Evolutionary conservation across 2,888 invertebrate species (phyloP).

Genomic region (Apantesis nais): DNA sequence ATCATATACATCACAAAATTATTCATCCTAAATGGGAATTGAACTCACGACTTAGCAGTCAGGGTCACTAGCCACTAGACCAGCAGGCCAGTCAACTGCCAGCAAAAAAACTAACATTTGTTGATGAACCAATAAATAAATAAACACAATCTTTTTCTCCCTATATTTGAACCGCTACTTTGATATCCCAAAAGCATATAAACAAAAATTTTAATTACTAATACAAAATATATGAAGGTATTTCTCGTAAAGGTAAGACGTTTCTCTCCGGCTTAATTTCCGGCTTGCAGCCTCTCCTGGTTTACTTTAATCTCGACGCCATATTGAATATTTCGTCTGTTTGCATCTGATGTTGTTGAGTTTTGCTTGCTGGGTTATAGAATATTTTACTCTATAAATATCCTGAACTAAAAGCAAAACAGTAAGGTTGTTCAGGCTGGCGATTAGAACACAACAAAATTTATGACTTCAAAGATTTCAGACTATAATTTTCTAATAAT

Average conservation of each 20-base stretch:
- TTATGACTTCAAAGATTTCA: no score
- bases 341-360: slow-evolving; percentile 24
- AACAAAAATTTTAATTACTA: slow-evolving; percentile 40
- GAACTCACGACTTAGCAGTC: no score
- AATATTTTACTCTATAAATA: not conserved
- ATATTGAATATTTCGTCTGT: slow-evolving; percentile 42
- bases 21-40: no score
- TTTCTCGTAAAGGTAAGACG: slow-evolving; percentile 32
- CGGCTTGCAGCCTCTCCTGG: slow-evolving; percentile 30
- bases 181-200: slow-evolving; percentile 12
- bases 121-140: no score
- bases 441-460: no score
- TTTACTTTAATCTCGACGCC: slow-evolving; percentile 40
- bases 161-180: not conserved
- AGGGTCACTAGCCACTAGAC: no score
- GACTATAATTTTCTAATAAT: no score
- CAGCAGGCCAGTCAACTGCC: no score
- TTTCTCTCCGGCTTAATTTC: slow-evolving; percentile 37
- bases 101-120: no score
- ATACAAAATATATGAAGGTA: slow-evolving; percentile 34
- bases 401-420: not conserved
- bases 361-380: not conserved
- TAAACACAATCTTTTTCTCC: not conserved
- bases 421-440: not conserved
- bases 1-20: no score